These are phyloP conservation scores for Trichonephila clavata DNA, from an alignment of 1,140 invertebrate genomes.

Conservation along the genomic window DNA sequence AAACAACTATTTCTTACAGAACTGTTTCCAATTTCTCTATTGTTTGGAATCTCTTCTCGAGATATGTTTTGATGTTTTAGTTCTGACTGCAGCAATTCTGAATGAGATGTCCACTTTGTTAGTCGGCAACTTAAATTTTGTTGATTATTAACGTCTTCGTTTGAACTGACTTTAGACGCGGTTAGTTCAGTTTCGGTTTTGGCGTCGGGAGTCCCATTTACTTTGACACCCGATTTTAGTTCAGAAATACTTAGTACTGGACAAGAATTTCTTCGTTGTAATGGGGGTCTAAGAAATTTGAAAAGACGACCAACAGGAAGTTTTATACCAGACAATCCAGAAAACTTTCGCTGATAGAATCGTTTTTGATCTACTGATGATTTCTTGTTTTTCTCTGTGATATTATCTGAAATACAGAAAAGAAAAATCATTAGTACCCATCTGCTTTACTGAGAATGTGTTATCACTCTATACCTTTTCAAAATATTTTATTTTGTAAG, in stretches of 20 bases:
- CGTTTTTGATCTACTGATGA: constrained; percentile 60
- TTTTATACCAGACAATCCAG: constrained; percentile 46
- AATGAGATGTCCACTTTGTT: constrained; percentile 68
- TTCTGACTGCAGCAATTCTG: constrained; percentile 38
- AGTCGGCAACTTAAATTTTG: constrained; percentile 24
- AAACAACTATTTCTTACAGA: not conserved
- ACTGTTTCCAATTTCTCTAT: not conserved
- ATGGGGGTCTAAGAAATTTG: constrained; percentile 42
- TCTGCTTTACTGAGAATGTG: too few relatives aligned
- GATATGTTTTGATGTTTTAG: not conserved
- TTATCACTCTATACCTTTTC: too few relatives aligned
- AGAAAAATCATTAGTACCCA: not conserved
- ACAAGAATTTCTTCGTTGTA: constrained; percentile 67
- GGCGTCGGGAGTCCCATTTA: not conserved
- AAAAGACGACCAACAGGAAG: constrained; percentile 61
- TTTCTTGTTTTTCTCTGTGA: constrained; percentile 66
- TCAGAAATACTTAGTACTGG: constrained; percentile 58
- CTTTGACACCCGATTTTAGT: not conserved
- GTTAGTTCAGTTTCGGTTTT: constrained; percentile 33
- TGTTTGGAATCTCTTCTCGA: not conserved
- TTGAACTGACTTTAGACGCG: not conserved
- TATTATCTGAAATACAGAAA: constrained; percentile 53
- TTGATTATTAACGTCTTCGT: not conserved
- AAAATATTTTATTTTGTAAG: too few relatives aligned
- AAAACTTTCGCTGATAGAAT: constrained; percentile 65